Evolutionary conservation across 2,797 vertebrate genomes (phyloP).

Genomic region (Eulemur albifrons): DNA sequence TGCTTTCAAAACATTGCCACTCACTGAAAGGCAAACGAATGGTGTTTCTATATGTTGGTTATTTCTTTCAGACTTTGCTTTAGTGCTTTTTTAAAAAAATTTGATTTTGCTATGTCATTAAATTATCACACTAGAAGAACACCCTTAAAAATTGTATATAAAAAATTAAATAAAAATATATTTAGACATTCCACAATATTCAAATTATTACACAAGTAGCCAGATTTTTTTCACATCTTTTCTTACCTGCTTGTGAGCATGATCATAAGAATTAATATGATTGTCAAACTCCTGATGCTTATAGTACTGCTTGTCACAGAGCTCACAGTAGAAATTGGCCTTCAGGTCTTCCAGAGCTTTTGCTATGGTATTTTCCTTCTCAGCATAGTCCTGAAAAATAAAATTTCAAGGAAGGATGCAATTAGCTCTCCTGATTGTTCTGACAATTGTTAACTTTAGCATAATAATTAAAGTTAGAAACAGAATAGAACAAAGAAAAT

Average conservation of each 20-base stretch:
- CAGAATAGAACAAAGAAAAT: background rate
- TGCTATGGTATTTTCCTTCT: conserved; percentile 91
- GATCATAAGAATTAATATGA: conserved; percentile 99
- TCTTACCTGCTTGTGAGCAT: conserved; percentile 97
- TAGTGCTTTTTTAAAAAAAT: background rate
- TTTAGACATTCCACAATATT: background rate
- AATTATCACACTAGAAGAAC: background rate
- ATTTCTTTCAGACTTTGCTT: background rate
- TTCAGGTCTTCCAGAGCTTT: conserved; percentile 92
- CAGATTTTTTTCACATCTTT: background rate
- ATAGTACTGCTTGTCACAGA: conserved; percentile 98
- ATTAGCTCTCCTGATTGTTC: conserved; percentile 69
- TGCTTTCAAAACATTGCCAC: background rate
- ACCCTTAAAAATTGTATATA: background rate
- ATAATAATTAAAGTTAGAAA: conserved; percentile 75
- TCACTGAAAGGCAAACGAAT: background rate
- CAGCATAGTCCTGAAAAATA: conserved; percentile 88
- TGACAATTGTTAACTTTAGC: conserved; percentile 57
- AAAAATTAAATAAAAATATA: background rate
- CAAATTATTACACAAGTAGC: background rate
- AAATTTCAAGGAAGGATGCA: conserved; percentile 47
- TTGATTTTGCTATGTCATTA: background rate
- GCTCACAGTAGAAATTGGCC: conserved; percentile 96
- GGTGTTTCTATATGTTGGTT: background rate
- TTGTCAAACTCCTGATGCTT: conserved; percentile 99